A percentile compares a stretch with the other conserved stretches of the same genome.
Evolutionary conservation across 2,888 invertebrate species (phyloP).

Genomic region (Sthenelais limicola): DNA sequence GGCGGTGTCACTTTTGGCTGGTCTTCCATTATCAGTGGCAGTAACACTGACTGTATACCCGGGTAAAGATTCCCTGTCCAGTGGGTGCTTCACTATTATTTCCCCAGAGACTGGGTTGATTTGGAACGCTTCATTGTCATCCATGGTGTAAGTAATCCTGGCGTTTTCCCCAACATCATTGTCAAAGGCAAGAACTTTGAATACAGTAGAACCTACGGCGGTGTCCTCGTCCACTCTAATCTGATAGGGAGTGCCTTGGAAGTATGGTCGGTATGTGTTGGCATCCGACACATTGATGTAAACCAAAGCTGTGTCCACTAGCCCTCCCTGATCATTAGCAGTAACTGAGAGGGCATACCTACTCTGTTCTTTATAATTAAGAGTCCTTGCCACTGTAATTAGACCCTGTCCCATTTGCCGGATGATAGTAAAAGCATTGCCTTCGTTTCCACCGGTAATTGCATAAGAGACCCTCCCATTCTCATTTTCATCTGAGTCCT

Average conservation of each 20-base stretch:
- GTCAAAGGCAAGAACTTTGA: constrained; percentile 92
- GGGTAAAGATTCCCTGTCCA: constrained; percentile 87
- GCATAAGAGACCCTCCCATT: constrained; percentile 92
- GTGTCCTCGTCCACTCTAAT: constrained; percentile 93
- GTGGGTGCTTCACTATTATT: constrained; percentile 85
- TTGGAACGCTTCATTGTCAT: constrained; percentile 77
- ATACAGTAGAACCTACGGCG: constrained; percentile 90
- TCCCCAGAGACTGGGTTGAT: constrained; percentile 96
- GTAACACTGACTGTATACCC: constrained; percentile 90
- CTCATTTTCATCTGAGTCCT: constrained; percentile 93
- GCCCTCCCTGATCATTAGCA: constrained; percentile 91
- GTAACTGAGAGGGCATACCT: constrained; percentile 78
- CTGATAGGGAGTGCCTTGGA: constrained; percentile 93
- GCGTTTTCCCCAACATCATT: constrained; percentile 97
- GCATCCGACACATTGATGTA: constrained; percentile 95
- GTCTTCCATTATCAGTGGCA: constrained; percentile 92
- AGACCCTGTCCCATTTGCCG: constrained; percentile 80
- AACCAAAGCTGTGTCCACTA: constrained; percentile 89
- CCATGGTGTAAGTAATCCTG: constrained; percentile 74
- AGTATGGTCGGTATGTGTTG: constrained; percentile 93
- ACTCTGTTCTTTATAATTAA: constrained; percentile 94
- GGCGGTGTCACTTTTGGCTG: constrained; percentile 92
- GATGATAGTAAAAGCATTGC: constrained; percentile 84
- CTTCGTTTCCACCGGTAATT: constrained; percentile 75
- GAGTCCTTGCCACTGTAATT: constrained; percentile 86